Evolutionary conservation across 1,140 invertebrate species (phyloP).

Genomic region (Drusus annulatus): DNA sequence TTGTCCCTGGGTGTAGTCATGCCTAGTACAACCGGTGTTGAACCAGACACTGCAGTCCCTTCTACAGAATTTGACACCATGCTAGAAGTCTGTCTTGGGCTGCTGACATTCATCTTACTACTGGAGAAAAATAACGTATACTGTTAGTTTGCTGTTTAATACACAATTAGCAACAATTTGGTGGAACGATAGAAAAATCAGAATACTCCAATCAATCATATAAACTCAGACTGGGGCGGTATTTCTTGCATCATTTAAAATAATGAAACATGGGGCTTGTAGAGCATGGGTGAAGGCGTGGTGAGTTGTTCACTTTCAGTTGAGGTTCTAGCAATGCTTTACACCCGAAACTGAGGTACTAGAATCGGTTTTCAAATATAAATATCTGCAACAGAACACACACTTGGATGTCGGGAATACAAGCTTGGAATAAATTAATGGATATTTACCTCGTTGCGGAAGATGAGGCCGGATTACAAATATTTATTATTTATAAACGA

Average conservation of each 20-base stretch:
- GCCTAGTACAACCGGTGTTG: no score
- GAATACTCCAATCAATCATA: conserved; percentile 42
- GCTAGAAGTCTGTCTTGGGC: no score
- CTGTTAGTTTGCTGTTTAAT: no score
- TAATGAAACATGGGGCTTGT: no score
- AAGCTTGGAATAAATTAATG: neutral
- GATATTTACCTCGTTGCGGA: neutral
- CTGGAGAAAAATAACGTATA: no score
- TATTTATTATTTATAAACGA: neutral
- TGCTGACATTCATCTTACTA: no score
- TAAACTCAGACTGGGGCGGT: conserved; percentile 49
- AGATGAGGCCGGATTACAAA: neutral
- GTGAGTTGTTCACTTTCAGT: neutral
- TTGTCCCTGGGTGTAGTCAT: no score
- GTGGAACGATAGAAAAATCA: neutral
- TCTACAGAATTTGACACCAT: no score
- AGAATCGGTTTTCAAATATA: neutral
- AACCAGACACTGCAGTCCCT: no score
- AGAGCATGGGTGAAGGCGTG: neutral
- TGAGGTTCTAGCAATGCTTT: no score
- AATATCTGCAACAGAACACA: neutral
- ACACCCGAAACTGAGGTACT: no score
- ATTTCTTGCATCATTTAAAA: conserved; percentile 9
- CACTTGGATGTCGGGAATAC: neutral
- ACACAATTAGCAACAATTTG: no score